Evolutionary conservation across 2,113 vertebrate genomes (phyloP).

Genomic region (Kryptolebias marmoratus): DNA sequence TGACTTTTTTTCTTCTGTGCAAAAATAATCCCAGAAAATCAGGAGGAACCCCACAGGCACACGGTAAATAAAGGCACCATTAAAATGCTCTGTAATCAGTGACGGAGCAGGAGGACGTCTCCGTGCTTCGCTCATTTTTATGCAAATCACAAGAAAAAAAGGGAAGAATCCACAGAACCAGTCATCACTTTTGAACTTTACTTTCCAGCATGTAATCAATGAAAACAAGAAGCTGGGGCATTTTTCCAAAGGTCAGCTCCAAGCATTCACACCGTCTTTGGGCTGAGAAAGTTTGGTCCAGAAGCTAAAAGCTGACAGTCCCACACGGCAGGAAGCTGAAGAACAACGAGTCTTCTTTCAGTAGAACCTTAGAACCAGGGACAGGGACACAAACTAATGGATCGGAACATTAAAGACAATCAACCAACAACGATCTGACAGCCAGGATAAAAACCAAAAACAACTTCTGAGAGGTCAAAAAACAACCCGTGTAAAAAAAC

Average conservation of each 20-base stretch:
- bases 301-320: constrained; percentile 11
- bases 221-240: neutral
- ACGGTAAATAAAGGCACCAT: too few relatives aligned
- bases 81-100: neutral
- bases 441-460: too few relatives aligned
- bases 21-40: too few relatives aligned
- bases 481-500: too few relatives aligned
- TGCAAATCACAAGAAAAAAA: neutral
- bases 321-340: neutral
- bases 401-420: too few relatives aligned
- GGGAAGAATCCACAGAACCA: neutral
- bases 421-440: too few relatives aligned
- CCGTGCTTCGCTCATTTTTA: neutral
- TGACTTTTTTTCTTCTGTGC: too few relatives aligned
- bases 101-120: neutral
- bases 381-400: too few relatives aligned
- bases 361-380: too few relatives aligned
- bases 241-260: constrained; percentile 15
- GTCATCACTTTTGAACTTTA: constrained; percentile 16
- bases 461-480: too few relatives aligned
- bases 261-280: neutral
- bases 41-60: too few relatives aligned
- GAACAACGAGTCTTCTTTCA: too few relatives aligned
- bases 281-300: neutral
- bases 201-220: constrained; percentile 14